Evolutionary conservation across 2,888 invertebrate genomes (phyloP).

Genomic region (Nebria brevicollis): DNA sequence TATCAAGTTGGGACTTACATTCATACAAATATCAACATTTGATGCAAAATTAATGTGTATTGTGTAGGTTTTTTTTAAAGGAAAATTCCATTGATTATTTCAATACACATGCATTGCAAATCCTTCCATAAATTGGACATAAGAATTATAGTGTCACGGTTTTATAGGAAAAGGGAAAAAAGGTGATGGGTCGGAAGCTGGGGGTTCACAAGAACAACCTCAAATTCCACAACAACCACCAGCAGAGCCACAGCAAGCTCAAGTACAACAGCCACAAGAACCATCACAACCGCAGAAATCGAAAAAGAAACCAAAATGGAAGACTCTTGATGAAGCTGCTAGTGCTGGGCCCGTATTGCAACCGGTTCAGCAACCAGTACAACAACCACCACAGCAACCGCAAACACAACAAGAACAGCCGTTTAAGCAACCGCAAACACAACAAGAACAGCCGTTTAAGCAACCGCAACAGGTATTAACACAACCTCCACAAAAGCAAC

Average conservation of each 20-base stretch:
- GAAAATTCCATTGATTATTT: too few species aligned
- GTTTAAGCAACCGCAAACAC: not conserved
- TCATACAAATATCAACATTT: too few species aligned
- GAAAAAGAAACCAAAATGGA: constrained; percentile 23
- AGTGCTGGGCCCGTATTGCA: constrained; percentile 11
- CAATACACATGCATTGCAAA: too few species aligned
- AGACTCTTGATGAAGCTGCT: constrained; percentile 19
- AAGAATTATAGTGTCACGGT: too few species aligned
- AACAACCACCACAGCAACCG: constrained; percentile 16
- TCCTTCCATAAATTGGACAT: too few species aligned
- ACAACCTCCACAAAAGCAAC: constrained; percentile 30
- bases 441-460: constrained; percentile 21
- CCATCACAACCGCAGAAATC: not conserved
- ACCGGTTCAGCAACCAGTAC: not conserved
- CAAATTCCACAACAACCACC: constrained; percentile 21
- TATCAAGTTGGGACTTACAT: too few species aligned
- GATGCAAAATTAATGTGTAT: too few species aligned
- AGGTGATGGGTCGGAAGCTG: not conserved
- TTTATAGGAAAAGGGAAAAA: too few species aligned
- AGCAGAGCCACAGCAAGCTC: constrained; percentile 23
- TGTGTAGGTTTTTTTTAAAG: too few species aligned
- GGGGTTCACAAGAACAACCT: constrained; percentile 22
- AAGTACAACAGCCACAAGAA: constrained; percentile 34
- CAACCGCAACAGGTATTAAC: not conserved
- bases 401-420: constrained; percentile 20